A percentile compares a stretch with the other conserved stretches of the same genome.
Evolutionary conservation across 2,797 vertebrate species (phyloP).

Genomic region (Psittacula echo): DNA sequence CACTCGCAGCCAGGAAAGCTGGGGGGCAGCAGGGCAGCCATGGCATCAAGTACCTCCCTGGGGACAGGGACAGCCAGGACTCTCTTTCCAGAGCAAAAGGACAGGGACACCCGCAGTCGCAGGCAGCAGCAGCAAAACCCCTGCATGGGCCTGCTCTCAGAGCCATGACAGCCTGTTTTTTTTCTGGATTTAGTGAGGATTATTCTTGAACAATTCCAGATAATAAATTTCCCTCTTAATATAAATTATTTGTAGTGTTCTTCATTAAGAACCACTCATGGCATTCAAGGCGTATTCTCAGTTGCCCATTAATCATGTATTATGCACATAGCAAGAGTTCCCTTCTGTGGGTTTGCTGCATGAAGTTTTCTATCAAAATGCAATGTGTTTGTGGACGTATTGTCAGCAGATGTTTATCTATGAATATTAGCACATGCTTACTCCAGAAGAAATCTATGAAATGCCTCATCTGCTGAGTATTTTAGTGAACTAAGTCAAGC

Average conservation of each 20-base stretch:
- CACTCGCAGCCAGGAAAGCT: neutral
- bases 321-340: neutral
- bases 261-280: neutral
- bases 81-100: neutral
- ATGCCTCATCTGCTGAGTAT: neutral
- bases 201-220: neutral
- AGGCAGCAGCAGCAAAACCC: neutral
- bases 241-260: neutral
- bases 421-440: neutral
- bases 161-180: neutral
- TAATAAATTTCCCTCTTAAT: conserved; percentile 3
- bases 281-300: neutral
- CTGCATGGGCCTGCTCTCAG: accelerated
- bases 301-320: neutral
- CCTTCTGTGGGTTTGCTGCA: neutral
- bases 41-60: accelerated
- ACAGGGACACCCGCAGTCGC: accelerated
- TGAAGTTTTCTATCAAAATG: conserved; percentile 27
- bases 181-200: neutral
- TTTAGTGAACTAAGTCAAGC: neutral
- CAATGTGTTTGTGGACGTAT: neutral
- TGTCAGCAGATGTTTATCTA: neutral
- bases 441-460: neutral
- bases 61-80: neutral
- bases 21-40: neutral